These are phyloP conservation scores for Schizopygopsis malacanthus DNA, from an alignment of 2,797 vertebrate species.

Conservation along the genomic window DNA sequence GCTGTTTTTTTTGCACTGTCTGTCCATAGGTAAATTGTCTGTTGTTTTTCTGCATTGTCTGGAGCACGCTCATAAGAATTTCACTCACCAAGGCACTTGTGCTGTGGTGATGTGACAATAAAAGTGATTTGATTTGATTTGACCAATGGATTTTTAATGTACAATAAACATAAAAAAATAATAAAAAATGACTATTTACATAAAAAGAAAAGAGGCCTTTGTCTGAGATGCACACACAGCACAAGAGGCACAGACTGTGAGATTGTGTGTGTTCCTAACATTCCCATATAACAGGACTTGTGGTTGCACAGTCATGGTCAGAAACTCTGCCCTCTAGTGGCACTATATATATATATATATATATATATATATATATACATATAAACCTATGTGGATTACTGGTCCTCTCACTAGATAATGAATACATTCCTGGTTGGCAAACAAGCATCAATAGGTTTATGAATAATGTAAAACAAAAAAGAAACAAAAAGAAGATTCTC, in stretches of 20 bases:
- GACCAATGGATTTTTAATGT: not conserved
- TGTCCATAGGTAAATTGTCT: too few species aligned
- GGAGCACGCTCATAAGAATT: too few species aligned
- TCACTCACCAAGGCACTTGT: too few species aligned
- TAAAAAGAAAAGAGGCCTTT: constrained; percentile 9
- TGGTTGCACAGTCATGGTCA: constrained; percentile 39
- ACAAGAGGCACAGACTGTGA: constrained; percentile 22
- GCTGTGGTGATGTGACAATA: too few species aligned
- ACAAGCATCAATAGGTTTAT: constrained; percentile 7
- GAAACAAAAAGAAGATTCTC: not conserved
- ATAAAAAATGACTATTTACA: not conserved
- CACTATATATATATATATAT: not conserved
- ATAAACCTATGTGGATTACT: not conserved
- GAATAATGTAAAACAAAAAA: not conserved
- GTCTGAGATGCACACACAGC: constrained; percentile 13
- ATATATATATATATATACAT: too few species aligned
- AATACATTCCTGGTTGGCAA: not conserved
- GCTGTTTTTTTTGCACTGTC: too few species aligned
- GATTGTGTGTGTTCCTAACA: constrained; percentile 51
- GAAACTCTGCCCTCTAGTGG: constrained; percentile 75
- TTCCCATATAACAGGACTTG: constrained; percentile 56
- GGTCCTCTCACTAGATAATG: not conserved
- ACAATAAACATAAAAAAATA: not conserved
- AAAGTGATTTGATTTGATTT: too few species aligned
- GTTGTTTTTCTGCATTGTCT: too few species aligned